Conservation (phyloP, 1,140 invertebrate genomes). For the Cryptotermes secundus region DNA sequence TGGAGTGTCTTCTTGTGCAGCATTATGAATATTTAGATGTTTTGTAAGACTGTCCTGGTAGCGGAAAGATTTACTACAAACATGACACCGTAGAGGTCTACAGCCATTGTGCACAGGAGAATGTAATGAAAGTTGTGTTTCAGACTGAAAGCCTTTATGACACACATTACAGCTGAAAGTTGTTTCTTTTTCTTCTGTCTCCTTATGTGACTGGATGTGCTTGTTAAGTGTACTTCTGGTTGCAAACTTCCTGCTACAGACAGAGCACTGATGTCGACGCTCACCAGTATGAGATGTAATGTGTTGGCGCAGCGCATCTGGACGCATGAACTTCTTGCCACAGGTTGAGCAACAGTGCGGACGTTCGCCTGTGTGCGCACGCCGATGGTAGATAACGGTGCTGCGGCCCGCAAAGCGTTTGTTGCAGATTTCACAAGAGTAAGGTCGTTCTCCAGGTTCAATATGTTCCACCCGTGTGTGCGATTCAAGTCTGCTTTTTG, state of each 20-base stretch:
- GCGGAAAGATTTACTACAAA: conserved; percentile 44
- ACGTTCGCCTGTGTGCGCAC: conserved; percentile 39
- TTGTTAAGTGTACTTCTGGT: conserved; percentile 43
- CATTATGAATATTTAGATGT: conserved; percentile 18
- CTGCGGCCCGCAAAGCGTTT: conserved; percentile 58
- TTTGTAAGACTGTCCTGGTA: conserved; percentile 29
- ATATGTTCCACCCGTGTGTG: conserved; percentile 35
- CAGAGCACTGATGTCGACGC: conserved; percentile 47
- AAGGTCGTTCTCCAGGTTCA: conserved; percentile 39
- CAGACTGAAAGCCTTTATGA: conserved; percentile 15
- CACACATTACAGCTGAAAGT: neutral
- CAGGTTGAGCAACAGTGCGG: conserved; percentile 41
- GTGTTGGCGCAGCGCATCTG: conserved; percentile 40
- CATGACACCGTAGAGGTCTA: conserved; percentile 44
- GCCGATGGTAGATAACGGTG: conserved; percentile 36
- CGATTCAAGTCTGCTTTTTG: conserved; percentile 32
- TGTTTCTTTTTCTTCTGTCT: neutral
- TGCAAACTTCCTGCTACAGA: conserved; percentile 56
- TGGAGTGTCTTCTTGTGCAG: neutral
- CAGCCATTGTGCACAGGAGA: conserved; percentile 46
- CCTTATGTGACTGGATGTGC: conserved; percentile 43
- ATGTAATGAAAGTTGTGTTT: conserved; percentile 39
- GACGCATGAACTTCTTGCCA: conserved; percentile 40
- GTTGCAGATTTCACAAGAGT: conserved; percentile 57
- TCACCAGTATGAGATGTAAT: conserved; percentile 43